A percentile compares a stretch with the other conserved stretches of the same genome.
Evolutionary conservation across 2,113 vertebrate species (phyloP).

Genomic region (Dendropsophus ebraccatus): DNA sequence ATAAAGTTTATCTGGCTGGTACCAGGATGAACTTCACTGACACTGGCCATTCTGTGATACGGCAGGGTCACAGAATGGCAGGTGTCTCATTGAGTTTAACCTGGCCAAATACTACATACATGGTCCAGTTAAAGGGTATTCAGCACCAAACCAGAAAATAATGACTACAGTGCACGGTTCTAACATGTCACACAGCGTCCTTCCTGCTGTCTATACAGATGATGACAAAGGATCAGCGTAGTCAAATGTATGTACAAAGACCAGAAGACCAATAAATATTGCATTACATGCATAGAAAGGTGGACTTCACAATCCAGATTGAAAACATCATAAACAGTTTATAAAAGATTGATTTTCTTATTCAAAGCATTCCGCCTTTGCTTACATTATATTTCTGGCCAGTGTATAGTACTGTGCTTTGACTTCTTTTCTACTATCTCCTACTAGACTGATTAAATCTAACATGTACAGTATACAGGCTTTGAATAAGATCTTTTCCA

Average conservation of each 20-base stretch:
- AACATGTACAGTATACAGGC: background rate
- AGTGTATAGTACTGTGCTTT: background rate
- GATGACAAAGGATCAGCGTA: background rate
- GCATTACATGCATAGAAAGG: background rate
- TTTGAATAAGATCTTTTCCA: background rate
- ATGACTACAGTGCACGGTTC: background rate
- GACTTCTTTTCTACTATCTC: background rate
- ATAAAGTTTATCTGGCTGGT: no score
- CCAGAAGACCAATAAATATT: background rate
- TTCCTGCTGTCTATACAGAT: background rate
- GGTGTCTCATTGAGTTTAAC: no score
- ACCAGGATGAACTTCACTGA: no score
- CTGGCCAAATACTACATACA: no score
- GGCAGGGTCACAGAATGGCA: no score
- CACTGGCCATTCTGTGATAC: no score
- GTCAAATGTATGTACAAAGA: no score
- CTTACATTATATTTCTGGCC: background rate
- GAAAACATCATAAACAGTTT: no score
- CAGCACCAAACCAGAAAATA: no score
- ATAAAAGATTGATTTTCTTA: no score
- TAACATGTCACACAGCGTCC: background rate
- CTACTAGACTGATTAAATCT: background rate
- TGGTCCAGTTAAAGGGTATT: no score
- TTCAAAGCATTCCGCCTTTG: background rate
- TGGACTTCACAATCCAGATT: no score